Base-by-base conservation (phyloP, 2,797 vertebrate genomes). In the Falco cherrug region DNA sequence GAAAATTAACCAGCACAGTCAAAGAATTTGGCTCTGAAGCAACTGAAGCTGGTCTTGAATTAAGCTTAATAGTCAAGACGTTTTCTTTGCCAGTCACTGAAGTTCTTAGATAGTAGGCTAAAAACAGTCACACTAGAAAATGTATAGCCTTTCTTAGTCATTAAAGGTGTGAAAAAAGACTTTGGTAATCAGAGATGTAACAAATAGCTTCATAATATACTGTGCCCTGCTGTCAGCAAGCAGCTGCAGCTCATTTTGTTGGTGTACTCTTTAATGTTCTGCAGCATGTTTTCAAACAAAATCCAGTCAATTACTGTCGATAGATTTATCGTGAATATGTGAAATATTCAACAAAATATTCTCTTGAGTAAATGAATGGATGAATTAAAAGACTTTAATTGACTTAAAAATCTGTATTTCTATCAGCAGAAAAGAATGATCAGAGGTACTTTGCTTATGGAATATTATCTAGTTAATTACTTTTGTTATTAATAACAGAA, bases 401-500 rank as follows among this genome's bases (percentile, higher is more conserved):
- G 76, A 88, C 64, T 81, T 68, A 47, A 85, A 90, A 87, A 74
- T 90, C 22, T 86, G n/a, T 77, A 24, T 77, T 89, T 95, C 60
- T 86, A 37, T 84, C 37, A 75, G 22, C 28, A 61, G 73, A 71
- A 91, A 90, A 78, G 24, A 88, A 68, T 1, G 3, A 70, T 61
- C 8, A 29, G 50, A 29, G 18, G 4, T 68, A 39, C 9, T 41
- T 80, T 43, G 24, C 50, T 78, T 71, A 47, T 47, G n/a, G 31
- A 86, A 57, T 61, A 4, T 64, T 86, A 43, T 2, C 0, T 83
- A 10, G 67, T 87, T 61, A 33, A 65, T 87, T 64, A 76, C 1
- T 77, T 65, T 71, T 92, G 22, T 91, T 90, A 65, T 39, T 93
- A 91, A 68, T 76, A 76, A 29, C 64, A 73, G 21, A 41, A 18